Conservation (phyloP, 2,113 vertebrate species). For the Sigmodon hispidus region DNA sequence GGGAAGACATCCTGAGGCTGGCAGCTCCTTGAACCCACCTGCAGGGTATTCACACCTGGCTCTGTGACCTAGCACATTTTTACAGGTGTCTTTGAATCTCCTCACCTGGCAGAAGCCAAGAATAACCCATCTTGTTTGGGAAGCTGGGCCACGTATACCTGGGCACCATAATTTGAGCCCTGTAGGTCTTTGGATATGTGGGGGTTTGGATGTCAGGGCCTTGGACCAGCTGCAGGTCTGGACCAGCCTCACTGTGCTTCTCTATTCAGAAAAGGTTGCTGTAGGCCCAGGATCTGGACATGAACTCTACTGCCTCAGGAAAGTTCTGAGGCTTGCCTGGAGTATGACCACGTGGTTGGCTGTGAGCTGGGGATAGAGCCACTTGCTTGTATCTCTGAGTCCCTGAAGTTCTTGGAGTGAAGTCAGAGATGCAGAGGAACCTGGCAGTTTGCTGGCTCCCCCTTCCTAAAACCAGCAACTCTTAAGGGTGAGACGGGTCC, state of each 20-base stretch:
- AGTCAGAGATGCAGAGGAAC: background rate
- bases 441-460: background rate
- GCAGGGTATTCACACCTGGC: background rate
- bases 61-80: background rate
- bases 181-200: rapidly evolving
- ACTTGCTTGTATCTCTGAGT: background rate
- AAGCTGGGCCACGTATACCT: background rate
- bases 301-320: background rate
- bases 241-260: background rate
- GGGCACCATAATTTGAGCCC: too few relatives aligned
- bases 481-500: rapidly evolving
- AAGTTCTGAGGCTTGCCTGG: background rate
- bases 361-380: rapidly evolving
- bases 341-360: background rate
- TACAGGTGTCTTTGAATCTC: background rate
- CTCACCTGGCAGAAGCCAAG: background rate
- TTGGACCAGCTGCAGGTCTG: background rate
- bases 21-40: background rate
- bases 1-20: background rate
- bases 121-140: rapidly evolving
- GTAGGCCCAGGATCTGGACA: background rate
- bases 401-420: background rate
- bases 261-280: background rate
- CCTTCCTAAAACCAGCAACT: background rate
- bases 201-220: background rate